phyloP scores from a whole-genome alignment of 2,888 invertebrate species.

The Ashinkailepas kermadecensis region DNA sequence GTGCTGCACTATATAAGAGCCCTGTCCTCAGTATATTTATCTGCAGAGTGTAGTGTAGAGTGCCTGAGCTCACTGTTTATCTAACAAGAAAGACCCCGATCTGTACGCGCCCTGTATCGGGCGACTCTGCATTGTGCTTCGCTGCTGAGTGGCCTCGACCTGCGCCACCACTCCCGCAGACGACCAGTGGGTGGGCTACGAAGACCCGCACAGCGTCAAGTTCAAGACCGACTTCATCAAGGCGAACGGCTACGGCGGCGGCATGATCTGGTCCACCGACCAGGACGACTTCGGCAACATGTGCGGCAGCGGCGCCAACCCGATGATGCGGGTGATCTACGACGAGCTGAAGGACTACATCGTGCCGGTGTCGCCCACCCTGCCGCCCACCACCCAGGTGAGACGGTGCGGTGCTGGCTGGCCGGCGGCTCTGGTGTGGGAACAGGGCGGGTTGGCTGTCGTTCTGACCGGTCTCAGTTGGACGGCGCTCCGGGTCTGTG shows the following conservation, averaged over 20 bases:
- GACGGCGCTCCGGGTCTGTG: no score
- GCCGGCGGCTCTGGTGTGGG: no score
- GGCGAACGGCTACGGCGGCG: conserved; percentile 34
- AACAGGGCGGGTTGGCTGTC: no score
- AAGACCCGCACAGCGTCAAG: conserved; percentile 68
- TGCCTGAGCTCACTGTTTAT: no score
- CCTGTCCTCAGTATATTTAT: no score
- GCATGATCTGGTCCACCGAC: conserved; percentile 39
- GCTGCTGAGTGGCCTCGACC: not conserved
- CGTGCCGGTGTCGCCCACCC: conserved; percentile 36
- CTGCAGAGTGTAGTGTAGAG: no score
- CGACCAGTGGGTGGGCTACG: conserved; percentile 86
- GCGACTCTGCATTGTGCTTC: no score
- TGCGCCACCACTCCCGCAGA: conserved; percentile 39
- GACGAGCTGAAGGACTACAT: conserved; percentile 36
- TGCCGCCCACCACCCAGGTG: conserved; percentile 29
- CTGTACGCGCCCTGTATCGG: no score
- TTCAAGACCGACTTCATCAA: conserved; percentile 54
- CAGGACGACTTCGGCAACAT: conserved; percentile 37
- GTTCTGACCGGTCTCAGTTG: no score
- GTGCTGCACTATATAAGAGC: no score
- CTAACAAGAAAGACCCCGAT: no score
- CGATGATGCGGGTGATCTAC: conserved; percentile 37
- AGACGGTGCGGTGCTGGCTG: no score
- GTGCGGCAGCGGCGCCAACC: conserved; percentile 35